These are phyloP conservation scores for Danio kyathit DNA, from an alignment of 2,797 vertebrate genomes.

Conservation along the genomic window DNA sequence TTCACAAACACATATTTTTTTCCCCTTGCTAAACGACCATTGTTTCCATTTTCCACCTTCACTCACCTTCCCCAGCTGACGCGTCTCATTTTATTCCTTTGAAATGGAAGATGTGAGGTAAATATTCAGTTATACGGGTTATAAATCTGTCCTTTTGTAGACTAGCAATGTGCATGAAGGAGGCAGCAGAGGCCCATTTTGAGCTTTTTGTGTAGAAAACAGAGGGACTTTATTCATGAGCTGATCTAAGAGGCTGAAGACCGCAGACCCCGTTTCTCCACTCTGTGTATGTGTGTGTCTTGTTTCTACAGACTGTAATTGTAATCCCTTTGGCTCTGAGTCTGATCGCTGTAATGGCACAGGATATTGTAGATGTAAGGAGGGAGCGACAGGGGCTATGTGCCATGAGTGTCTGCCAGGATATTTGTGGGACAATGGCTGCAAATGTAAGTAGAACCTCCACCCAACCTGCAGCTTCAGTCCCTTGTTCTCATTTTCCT, in stretches of 20 bases:
- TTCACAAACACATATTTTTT: slow-evolving; percentile 11
- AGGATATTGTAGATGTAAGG: slow-evolving; percentile 99
- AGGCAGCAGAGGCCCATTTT: slow-evolving; percentile 34
- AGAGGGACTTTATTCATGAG: slow-evolving; percentile 44
- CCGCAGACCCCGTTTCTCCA: slow-evolving; percentile 46
- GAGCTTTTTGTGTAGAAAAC: slow-evolving; percentile 33
- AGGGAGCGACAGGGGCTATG: slow-evolving; percentile 94
- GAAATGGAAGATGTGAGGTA: slow-evolving; percentile 69
- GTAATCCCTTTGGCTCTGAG: slow-evolving; percentile 96
- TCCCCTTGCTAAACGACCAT: neutral
- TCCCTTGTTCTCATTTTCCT: slow-evolving; percentile 35
- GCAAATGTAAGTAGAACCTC: slow-evolving; percentile 95
- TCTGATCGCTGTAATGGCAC: slow-evolving; percentile 98
- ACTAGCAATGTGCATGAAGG: slow-evolving; percentile 37
- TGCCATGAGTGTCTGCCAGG: slow-evolving; percentile 97
- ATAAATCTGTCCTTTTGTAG: slow-evolving; percentile 39
- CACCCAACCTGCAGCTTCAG: slow-evolving; percentile 72
- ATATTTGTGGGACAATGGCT: slow-evolving; percentile 98
- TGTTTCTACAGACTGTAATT: slow-evolving; percentile 98
- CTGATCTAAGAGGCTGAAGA: slow-evolving; percentile 33
- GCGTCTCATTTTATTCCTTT: slow-evolving; percentile 71
- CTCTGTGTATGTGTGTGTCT: slow-evolving; percentile 88
- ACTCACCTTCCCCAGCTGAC: slow-evolving; percentile 62
- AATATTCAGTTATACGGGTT: slow-evolving; percentile 8
- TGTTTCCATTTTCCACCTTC: slow-evolving; percentile 25